Base-by-base conservation (phyloP, 2,113 vertebrate species). In the Ammodytes dubius region DNA sequence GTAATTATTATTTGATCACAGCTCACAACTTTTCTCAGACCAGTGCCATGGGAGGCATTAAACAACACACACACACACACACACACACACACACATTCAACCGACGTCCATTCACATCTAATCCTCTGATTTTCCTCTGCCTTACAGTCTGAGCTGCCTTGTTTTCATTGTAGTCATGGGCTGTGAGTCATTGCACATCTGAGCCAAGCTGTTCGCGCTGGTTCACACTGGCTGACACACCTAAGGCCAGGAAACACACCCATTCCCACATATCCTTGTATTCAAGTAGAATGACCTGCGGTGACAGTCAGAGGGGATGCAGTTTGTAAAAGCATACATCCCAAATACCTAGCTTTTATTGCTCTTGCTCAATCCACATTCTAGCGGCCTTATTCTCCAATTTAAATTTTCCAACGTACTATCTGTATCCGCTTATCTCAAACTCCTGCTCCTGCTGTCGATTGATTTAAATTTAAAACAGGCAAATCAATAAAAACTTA, bases 141-240 rank as follows among this genome's bases (percentile, higher is more conserved):
- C 82, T 82, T 88, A 75, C 87, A 87, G 85, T 82, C 85, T 88
- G 88, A 90, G 88, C 86, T 84, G 67, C 85, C 84, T 81, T 91
- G 91, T 90, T 89, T 94, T 93, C 73, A 93, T 92, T 94, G 89
- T 94, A 88, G 94, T 91, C 91, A 92, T 85, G 83, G 63, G 60
- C 88, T 8, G 81, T 96, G 95, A 95, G 91, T 95, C 94, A 95
- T 87, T 39, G 70, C 43, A 59, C 56, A 71, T 90, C 90, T 85
- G 87, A 87, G 86, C 91, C 91, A 92, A 92, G 91, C 86, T 95
- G 88, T 94, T 93, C 91, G 85, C 73, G 52, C 89, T 93, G 88
- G 85, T 93, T 93, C 89, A 92, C 90, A 89, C 92, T 91, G 87
- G 85, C 69, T 89, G 94, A 91, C 95, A 95, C 95, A 95, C 95